Conservation (phyloP, 2,113 vertebrate species). For the Butorides virescens region DNA sequence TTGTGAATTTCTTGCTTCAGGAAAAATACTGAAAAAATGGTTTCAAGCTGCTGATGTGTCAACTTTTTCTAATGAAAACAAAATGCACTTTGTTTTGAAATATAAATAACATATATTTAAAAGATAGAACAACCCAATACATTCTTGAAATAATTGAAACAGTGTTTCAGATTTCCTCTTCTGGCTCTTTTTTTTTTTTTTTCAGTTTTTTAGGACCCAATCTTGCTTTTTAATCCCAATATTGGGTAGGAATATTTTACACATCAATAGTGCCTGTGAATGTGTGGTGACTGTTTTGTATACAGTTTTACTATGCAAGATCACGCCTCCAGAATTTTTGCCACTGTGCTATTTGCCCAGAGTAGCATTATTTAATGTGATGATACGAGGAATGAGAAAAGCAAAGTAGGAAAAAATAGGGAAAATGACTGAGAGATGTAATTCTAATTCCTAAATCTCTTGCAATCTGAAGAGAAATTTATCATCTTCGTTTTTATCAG, state of each 20-base stretch:
- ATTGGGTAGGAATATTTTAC: neutral
- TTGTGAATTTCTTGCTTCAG: slow-evolving; percentile 6
- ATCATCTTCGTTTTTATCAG: slow-evolving; percentile 21
- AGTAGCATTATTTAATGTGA: neutral
- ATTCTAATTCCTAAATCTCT: slow-evolving; percentile 37
- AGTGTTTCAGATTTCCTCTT: neutral
- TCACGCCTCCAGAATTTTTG: neutral
- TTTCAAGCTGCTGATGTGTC: neutral
- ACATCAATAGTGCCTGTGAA: neutral
- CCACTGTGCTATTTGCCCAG: neutral
- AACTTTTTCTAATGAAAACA: neutral
- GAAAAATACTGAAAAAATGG: neutral
- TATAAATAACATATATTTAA: neutral
- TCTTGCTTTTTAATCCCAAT: neutral
- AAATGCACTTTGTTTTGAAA: neutral
- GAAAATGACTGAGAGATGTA: neutral
- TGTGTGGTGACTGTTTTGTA: neutral
- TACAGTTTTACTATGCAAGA: neutral
- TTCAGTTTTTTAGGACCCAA: neutral
- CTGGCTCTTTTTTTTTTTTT: neutral
- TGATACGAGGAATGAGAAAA: neutral
- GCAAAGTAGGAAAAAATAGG: neutral
- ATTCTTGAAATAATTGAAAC: neutral
- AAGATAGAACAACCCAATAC: neutral
- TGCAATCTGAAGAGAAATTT: slow-evolving; percentile 15